Evolutionary conservation across 1,140 invertebrate species (phyloP), one percentile per base, ranked within the genome.

Genomic region (Neodiprion pinetum): DNA sequence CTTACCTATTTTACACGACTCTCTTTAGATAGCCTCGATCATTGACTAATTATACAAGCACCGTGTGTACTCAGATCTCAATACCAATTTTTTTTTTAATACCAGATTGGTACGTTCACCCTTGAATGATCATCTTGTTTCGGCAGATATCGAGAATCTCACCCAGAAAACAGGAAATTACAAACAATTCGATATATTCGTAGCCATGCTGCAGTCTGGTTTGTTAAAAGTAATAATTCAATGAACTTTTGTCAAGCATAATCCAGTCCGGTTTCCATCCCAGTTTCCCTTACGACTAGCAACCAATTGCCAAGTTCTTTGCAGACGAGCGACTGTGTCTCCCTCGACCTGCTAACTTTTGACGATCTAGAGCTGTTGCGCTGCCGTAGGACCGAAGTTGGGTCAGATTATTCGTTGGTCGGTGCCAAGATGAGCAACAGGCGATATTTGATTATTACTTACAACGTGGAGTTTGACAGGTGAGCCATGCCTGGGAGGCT

Each of bases 111-210:
- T 7, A 69, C 40, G 1, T 23, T 11, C 21, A 1, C 47, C 9
- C 70, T 23, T 65, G 53, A 73, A 61, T n/a, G 61, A 14, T n/a
- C 14, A 76, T n/a, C 49, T 70, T 61, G 28, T 23, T 73, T 72
- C 71, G 48, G 67, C 76, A 90, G 89, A 89, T 83, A 88, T 90
- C 53, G 89, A 90, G 85, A 89, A 87, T 75, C 81, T 90, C 74
- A 90, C 89, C 1, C 85, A 86, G n/a, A 88, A 88, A 80, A 90
- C 89, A 11, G 90, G 90, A 69, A 90, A 89, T 82, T 90, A 84
- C 76, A 90, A 90, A 75, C 86, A 88, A 76, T 90, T 90, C 74
- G 84, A 89, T 74, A 87, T 89, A 48, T 90, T 90, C 76, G 76
- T 89, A 5, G 81, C 87, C 11, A 90, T 90, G 90, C 78, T 90